These are phyloP conservation scores for Bimastos eiseni DNA, from an alignment of 2,888 invertebrate genomes.

Conservation along the genomic window DNA sequence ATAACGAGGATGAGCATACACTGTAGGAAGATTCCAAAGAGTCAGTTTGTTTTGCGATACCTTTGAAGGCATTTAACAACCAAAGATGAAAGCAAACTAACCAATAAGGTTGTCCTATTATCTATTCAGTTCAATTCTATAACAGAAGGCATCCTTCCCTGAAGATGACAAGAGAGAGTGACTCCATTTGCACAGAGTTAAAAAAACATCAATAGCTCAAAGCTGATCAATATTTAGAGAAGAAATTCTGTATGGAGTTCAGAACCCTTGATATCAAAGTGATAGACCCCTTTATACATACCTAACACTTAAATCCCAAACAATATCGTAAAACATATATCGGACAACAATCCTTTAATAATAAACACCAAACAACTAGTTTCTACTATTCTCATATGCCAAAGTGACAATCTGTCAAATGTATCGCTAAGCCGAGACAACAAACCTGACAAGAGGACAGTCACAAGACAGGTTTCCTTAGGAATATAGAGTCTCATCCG, in stretches of 20 bases:
- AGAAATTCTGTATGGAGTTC: too few relatives aligned
- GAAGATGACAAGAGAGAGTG: too few relatives aligned
- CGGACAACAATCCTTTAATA: too few relatives aligned
- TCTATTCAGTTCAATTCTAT: too few relatives aligned
- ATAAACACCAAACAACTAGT: too few relatives aligned
- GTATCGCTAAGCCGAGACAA: not conserved
- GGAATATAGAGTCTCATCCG: conserved; percentile 89
- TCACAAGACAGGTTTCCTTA: conserved; percentile 90
- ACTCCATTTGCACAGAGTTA: too few relatives aligned
- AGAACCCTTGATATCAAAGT: too few relatives aligned
- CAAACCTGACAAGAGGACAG: conserved; percentile 81
- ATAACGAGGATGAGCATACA: not conserved
- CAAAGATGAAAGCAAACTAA: not conserved
- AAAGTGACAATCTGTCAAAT: not conserved
- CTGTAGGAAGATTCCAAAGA: not conserved
- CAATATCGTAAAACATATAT: not conserved
- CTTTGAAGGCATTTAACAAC: not conserved
- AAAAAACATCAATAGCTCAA: too few relatives aligned
- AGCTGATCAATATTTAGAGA: too few relatives aligned
- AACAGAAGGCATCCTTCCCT: too few relatives aligned
- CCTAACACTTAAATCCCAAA: not conserved
- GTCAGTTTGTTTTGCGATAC: not conserved
- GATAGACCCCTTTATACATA: too few relatives aligned
- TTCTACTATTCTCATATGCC: not conserved
- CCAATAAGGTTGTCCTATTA: not conserved